Base-by-base conservation (phyloP, 2,113 vertebrate genomes). In the Barnardius zonarius region DNA sequence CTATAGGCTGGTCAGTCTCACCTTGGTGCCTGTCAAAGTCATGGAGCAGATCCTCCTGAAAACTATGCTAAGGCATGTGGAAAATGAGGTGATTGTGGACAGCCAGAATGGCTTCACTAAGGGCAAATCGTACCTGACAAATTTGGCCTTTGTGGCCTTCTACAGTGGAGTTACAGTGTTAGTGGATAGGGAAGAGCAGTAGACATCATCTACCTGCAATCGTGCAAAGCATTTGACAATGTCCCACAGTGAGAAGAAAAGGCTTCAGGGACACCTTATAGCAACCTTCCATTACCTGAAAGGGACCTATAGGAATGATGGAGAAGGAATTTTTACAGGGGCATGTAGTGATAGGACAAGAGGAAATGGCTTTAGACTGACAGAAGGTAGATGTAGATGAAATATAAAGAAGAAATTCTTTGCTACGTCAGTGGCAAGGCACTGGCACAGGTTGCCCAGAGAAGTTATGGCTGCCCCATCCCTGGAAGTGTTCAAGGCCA, bases 101-200 rank as follows among this genome's bases (percentile, higher is more conserved):
- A 57, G 39, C 33, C 39, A 55, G 23, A 23, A 15, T 37, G 31
- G 18, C 27, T 41, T 79, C 79, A 19, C 33, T 59, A 20, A 66
- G 51, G 51, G 37, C 27, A 59, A 13, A 66, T 72, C 1, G 5
- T 35, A 11, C 20, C 24, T 52, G 44, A 61, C 17, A 30, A 49
- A 37, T 55, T 9, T 49, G 33, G 55, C 33, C 33, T 59, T 59
- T 59, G 7, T 63, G 62, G n/a, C 8, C 8, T 69, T 63, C 54
- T 75, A 2, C 7, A 8, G 8, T 0, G 0, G 8, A 27, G 6
- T 69, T 28, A 24, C 46, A 49, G 7, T 5, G 31, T 54, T 62
- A 41, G 27, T 63, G 61, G 55, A 27, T 49, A 49, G 39, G 39
- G 25, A 81, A 33, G 62, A 80, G 30, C 0, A 0, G 27, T 7